phyloP scores from a whole-genome alignment of 2,113 vertebrate genomes.

The Actinemys pallida region DNA sequence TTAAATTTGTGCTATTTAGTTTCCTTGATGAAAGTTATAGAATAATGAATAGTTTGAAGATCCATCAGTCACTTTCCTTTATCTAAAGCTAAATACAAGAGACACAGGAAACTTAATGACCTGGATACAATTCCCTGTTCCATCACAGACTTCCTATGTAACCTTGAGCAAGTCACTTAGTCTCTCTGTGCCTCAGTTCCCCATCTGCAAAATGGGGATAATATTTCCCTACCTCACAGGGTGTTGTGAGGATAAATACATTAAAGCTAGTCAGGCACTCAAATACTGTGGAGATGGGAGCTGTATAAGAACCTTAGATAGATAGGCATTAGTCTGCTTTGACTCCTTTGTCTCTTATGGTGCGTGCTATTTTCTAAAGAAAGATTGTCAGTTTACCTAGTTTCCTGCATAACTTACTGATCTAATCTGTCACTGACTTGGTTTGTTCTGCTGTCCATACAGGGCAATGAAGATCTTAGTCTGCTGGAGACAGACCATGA shows the following conservation, averaged over 20 bases:
- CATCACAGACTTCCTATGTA: not conserved
- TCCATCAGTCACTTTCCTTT: no score
- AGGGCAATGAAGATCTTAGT: slow-evolving; percentile 46
- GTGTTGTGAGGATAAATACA: not conserved
- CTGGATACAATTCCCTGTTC: not conserved
- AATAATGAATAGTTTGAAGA: no score
- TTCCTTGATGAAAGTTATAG: no score
- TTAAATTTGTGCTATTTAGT: no score
- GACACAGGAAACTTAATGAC: not conserved
- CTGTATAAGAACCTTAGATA: not conserved
- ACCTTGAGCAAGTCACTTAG: not conserved
- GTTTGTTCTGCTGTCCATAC: fast-evolving
- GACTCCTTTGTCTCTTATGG: not conserved
- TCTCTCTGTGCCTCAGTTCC: not conserved
- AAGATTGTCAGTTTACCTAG: not conserved
- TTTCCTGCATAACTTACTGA: fast-evolving
- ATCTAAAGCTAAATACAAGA: no score
- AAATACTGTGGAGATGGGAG: not conserved
- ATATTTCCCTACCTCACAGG: not conserved
- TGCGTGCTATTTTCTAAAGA: not conserved
- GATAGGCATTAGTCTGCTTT: fast-evolving
- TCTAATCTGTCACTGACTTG: not conserved
- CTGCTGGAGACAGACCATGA: not conserved
- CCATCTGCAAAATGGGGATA: not conserved
- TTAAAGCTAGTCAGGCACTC: not conserved